A percentile compares a stretch with the other conserved stretches of the same genome.
These are phyloP conservation scores for Borostomias antarcticus DNA, from an alignment of 2,797 vertebrate species.

Conservation along the genomic window DNA sequence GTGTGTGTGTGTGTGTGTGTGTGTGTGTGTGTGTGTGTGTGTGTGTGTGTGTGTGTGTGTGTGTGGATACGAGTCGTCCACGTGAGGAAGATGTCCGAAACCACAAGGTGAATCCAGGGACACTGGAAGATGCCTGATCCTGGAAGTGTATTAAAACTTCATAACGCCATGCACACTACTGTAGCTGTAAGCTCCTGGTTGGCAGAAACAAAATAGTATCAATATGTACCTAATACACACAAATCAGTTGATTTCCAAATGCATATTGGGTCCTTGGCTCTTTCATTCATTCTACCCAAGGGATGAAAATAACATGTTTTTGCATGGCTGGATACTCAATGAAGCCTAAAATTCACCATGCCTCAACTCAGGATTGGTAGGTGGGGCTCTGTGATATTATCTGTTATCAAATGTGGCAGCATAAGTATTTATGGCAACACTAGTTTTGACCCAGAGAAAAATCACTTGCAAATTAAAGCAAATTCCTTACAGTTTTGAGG, in stretches of 20 bases:
- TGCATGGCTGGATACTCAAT: conserved; percentile 2
- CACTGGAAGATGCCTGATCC: neutral
- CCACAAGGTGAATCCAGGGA: neutral
- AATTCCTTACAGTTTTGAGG: neutral
- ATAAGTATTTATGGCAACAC: neutral
- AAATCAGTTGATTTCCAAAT: neutral
- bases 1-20: neutral
- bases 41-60: neutral
- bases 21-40: neutral
- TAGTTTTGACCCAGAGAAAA: neutral
- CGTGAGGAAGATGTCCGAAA: neutral
- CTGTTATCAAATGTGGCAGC: neutral
- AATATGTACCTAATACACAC: neutral
- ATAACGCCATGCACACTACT: neutral
- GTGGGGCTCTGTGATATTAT: neutral
- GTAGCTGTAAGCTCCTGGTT: neutral
- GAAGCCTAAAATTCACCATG: conserved; percentile 1
- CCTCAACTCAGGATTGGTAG: conserved; percentile 1
- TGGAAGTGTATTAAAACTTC: neutral
- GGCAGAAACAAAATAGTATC: neutral
- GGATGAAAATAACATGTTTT: neutral
- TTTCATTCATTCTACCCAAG: neutral
- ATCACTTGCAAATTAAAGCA: neutral
- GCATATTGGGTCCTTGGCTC: neutral
- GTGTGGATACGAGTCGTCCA: neutral